These are phyloP conservation scores for Proteles cristata DNA, from an alignment of 2,113 vertebrate species.

Conservation along the genomic window DNA sequence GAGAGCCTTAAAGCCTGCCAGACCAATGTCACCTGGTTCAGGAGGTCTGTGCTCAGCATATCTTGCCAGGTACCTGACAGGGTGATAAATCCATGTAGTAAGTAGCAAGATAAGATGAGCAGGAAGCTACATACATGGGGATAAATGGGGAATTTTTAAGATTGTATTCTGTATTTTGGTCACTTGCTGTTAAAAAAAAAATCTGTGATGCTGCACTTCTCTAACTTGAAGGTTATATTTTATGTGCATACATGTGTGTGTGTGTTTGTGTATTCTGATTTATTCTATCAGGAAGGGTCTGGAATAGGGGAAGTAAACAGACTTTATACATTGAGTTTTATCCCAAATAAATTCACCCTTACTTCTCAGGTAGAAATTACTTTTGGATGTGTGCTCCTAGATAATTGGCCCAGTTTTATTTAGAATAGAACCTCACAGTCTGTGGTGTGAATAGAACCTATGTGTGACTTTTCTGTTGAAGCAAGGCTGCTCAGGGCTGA, in stretches of 20 bases:
- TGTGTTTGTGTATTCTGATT: background rate
- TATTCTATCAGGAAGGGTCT: background rate
- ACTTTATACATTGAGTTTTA: conserved; percentile 37
- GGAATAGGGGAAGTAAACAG: background rate
- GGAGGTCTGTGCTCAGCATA: background rate
- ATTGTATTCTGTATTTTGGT: background rate
- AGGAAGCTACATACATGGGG: background rate
- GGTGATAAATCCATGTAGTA: background rate
- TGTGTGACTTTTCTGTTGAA: background rate
- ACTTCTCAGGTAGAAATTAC: conserved; percentile 35
- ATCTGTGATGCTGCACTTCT: background rate
- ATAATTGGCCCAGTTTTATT: conserved; percentile 36
- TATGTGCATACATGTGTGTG: background rate
- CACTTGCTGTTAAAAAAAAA: background rate
- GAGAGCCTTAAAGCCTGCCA: background rate
- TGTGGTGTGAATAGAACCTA: background rate
- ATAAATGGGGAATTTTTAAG: conserved; percentile 3
- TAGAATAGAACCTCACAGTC: conserved; percentile 1
- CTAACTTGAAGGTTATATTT: background rate
- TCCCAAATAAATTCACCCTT: conserved; percentile 21
- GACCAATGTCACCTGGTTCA: background rate
- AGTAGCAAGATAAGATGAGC: background rate
- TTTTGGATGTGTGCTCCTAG: conserved; percentile 44
- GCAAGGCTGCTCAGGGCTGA: background rate
- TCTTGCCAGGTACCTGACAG: background rate